A percentile compares a stretch with the other conserved stretches of the same genome.
Evolutionary conservation across 1,140 invertebrate genomes (phyloP).

Genomic region (Cydia strobilella): DNA sequence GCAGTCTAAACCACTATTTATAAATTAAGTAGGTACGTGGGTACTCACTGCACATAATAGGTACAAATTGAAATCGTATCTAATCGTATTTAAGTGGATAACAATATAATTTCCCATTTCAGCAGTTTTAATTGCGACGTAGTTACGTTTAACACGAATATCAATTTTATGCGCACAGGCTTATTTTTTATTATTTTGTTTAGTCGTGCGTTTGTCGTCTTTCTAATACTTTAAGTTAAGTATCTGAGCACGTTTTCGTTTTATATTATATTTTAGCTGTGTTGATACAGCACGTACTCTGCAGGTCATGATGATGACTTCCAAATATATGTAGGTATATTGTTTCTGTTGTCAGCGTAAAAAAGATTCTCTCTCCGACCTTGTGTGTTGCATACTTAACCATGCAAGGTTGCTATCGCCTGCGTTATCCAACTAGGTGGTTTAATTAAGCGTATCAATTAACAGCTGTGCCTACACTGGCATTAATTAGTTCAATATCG

Average conservation of each 20-base stretch:
- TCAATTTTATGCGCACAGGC: slow-evolving; percentile 12
- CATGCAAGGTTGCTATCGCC: slow-evolving; percentile 17
- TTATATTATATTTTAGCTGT: background rate
- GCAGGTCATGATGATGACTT: background rate
- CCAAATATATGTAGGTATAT: background rate
- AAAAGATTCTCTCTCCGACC: slow-evolving; percentile 11
- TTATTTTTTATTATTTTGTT: slow-evolving; percentile 9
- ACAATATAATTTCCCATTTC: slow-evolving; percentile 44
- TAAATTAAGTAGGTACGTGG: background rate
- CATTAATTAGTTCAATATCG: slow-evolving; percentile 46
- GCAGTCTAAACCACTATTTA: background rate
- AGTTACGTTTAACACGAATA: slow-evolving; percentile 10
- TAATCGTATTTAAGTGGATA: slow-evolving; percentile 36
- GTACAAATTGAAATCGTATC: slow-evolving; percentile 30
- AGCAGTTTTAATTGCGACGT: slow-evolving; percentile 40
- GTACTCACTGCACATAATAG: background rate
- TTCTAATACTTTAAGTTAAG: slow-evolving; percentile 7
- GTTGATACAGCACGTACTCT: slow-evolving; percentile 12
- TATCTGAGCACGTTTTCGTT: background rate
- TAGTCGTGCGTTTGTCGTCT: slow-evolving; percentile 8
- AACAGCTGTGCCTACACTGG: slow-evolving; percentile 41
- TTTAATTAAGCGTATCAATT: slow-evolving; percentile 51
- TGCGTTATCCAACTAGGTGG: slow-evolving; percentile 37
- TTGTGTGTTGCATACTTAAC: background rate
- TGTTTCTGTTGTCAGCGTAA: slow-evolving; percentile 4